Conservation (phyloP, 2,797 vertebrate species). For the Hemitrygon akajei region DNA sequence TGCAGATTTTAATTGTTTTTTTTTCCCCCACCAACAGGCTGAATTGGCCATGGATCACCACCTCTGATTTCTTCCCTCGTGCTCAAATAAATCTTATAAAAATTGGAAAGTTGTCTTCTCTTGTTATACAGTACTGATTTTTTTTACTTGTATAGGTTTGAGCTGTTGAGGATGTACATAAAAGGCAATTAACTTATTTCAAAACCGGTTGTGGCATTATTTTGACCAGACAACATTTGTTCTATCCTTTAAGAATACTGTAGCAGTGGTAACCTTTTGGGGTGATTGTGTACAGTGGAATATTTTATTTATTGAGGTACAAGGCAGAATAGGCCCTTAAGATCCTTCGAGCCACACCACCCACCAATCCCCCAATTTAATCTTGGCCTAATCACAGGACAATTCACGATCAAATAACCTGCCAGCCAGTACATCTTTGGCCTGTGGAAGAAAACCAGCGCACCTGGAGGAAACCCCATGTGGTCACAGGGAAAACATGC, state of each 20-base stretch:
- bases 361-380: too few relatives aligned
- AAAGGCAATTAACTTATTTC: not conserved
- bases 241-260: not conserved
- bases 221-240: not conserved
- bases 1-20: not conserved
- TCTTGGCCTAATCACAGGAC: too few relatives aligned
- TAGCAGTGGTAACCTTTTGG: not conserved
- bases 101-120: not conserved
- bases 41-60: not conserved
- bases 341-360: too few relatives aligned
- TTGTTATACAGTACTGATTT: not conserved
- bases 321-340: too few relatives aligned
- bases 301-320: too few relatives aligned
- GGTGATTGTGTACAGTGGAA: too few relatives aligned
- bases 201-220: not conserved
- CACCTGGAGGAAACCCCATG: too few relatives aligned
- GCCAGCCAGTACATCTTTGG: too few relatives aligned
- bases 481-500: too few relatives aligned
- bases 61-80: not conserved
- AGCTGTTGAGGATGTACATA: not conserved
- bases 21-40: not conserved
- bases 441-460: too few relatives aligned
- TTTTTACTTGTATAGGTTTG: not conserved
- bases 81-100: constrained; percentile 26
- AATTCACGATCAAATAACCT: too few relatives aligned